Evolutionary conservation across 1,140 invertebrate genomes (phyloP).

Genomic region (Trissolcus basalis): DNA sequence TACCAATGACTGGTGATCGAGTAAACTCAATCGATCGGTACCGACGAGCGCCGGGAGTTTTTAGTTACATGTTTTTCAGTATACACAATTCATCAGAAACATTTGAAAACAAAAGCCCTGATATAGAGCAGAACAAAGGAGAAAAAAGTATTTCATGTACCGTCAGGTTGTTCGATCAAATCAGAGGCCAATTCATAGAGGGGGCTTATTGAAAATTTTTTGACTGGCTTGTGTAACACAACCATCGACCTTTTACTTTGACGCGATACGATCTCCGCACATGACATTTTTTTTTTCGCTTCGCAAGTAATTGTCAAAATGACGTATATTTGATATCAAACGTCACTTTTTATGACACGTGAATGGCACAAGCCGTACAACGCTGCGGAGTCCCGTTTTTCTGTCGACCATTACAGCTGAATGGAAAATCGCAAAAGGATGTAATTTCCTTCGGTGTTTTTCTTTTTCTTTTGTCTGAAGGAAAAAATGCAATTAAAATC

Average conservation of each 20-base stretch:
- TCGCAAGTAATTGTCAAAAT: constrained; percentile 37
- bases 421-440: not conserved
- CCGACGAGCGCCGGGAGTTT: too few species aligned
- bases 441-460: not conserved
- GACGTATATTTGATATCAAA: constrained; percentile 47
- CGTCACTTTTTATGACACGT: constrained; percentile 26
- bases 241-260: constrained; percentile 14
- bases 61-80: too few species aligned
- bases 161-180: too few species aligned
- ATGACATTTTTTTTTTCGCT: constrained; percentile 15
- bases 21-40: constrained; percentile 22
- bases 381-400: constrained; percentile 1
- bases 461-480: too few species aligned
- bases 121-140: too few species aligned
- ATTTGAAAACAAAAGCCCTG: too few species aligned
- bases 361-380: constrained; percentile 21
- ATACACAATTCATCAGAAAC: too few species aligned
- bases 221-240: constrained; percentile 13
- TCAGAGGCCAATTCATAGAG: too few species aligned
- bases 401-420: constrained; percentile 12
- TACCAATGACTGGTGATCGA: constrained; percentile 31
- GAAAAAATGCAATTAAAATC: too few species aligned
- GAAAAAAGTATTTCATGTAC: too few species aligned
- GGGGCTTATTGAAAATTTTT: constrained; percentile 1
- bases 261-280: not conserved